Percentiles rank a stretch among this genome's conserved stretches.
phyloP scores from a whole-genome alignment of 1,140 invertebrate genomes.

The Trachelipus rathkii region DNA sequence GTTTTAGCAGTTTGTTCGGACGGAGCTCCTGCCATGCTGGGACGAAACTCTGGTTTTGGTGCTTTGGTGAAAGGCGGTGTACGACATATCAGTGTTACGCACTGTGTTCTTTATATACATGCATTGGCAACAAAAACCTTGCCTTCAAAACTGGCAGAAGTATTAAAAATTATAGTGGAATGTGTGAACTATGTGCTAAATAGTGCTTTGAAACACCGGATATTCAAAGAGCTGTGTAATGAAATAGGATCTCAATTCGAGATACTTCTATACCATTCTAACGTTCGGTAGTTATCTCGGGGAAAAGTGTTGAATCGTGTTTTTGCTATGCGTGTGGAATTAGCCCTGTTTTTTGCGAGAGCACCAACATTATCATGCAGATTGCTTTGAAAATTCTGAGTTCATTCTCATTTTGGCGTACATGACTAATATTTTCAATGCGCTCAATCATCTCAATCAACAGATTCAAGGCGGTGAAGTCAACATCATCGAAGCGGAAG shows the following conservation, averaged over 20 bases:
- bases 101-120: conserved; percentile 26
- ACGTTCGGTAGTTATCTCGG: conserved; percentile 26
- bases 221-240: conserved; percentile 30
- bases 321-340: conserved; percentile 35
- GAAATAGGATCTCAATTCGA: conserved; percentile 34
- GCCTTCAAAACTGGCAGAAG: conserved; percentile 22
- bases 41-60: conserved; percentile 37
- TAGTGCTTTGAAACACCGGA: conserved; percentile 26
- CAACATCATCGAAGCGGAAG: conserved; percentile 42
- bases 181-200: conserved; percentile 28
- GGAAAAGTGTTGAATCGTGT: conserved; percentile 38
- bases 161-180: conserved; percentile 22
- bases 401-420: conserved; percentile 42
- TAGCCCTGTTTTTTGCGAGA: conserved; percentile 35
- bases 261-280: conserved; percentile 28
- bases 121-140: conserved; percentile 25
- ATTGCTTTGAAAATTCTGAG: conserved; percentile 34
- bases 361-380: conserved; percentile 28
- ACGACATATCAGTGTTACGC: conserved; percentile 30
- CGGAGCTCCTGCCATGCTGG: conserved; percentile 35
- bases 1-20: conserved; percentile 36
- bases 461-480: conserved; percentile 41
- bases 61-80: conserved; percentile 32
- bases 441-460: conserved; percentile 32
- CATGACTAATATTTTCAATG: conserved; percentile 35